These are phyloP conservation scores for Mustela nigripes DNA, from an alignment of 2,113 vertebrate species.

Conservation along the genomic window DNA sequence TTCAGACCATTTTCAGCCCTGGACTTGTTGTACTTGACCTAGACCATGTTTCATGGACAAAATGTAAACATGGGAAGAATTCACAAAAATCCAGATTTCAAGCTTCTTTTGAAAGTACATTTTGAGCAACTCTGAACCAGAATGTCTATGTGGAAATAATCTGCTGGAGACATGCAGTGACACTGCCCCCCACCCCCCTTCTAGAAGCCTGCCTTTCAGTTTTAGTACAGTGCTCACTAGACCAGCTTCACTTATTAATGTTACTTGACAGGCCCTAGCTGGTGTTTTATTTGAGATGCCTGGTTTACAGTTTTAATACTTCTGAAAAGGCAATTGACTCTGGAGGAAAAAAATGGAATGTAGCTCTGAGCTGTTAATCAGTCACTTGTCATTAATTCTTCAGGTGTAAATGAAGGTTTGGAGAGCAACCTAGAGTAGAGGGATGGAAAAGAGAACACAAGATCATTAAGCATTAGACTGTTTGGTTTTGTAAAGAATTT, in stretches of 20 bases:
- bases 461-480: background rate
- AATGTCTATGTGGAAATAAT: background rate
- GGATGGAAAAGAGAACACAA: background rate
- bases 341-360: background rate
- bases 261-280: background rate
- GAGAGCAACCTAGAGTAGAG: background rate
- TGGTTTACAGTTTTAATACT: slow-evolving; percentile 22
- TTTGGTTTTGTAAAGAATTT: background rate
- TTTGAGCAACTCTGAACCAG: background rate
- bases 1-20: background rate
- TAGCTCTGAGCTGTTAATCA: slow-evolving; percentile 5
- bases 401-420: background rate
- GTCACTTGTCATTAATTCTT: slow-evolving; percentile 35
- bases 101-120: background rate
- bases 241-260: background rate
- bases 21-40: background rate
- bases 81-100: background rate
- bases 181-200: fast-evolving
- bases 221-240: background rate
- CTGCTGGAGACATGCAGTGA: background rate
- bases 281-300: slow-evolving; percentile 11
- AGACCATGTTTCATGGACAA: background rate
- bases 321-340: background rate
- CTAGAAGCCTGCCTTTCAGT: background rate
- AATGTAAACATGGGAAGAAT: slow-evolving; percentile 32